These are phyloP conservation scores for Stomorhina lunata DNA, from an alignment of 2,888 invertebrate species.

Conservation along the genomic window DNA sequence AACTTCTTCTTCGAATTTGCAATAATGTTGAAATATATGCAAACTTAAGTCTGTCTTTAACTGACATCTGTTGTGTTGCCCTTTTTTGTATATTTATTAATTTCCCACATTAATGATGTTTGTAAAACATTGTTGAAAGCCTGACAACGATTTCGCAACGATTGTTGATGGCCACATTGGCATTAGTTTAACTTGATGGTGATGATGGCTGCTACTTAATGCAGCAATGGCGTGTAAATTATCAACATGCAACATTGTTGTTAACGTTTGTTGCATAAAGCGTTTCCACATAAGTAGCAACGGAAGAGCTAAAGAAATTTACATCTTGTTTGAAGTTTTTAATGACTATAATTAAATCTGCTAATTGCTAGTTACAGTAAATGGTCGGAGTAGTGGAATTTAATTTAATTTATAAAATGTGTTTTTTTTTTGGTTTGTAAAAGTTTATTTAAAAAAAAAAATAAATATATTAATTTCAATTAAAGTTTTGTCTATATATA, in stretches of 20 bases:
- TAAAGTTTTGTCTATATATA: too few species aligned
- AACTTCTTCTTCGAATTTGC: too few species aligned
- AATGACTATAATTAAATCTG: neutral
- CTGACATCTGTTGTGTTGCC: neutral
- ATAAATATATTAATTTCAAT: too few species aligned
- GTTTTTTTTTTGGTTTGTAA: too few species aligned
- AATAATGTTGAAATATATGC: too few species aligned
- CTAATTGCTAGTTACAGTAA: neutral
- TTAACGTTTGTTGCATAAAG: neutral
- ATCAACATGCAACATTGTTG: neutral
- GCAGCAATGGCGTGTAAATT: neutral
- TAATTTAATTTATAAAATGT: too few species aligned
- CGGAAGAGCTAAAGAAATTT: neutral
- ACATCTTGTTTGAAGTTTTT: neutral
- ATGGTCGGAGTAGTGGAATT: neutral
- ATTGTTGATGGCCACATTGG: neutral
- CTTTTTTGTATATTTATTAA: too few species aligned
- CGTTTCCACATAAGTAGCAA: neutral
- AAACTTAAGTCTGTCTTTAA: too few species aligned
- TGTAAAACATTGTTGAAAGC: neutral
- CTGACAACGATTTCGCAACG: too few species aligned
- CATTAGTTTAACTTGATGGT: neutral
- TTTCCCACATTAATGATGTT: conserved; percentile 2
- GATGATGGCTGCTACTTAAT: conserved; percentile 7
- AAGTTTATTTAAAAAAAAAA: too few species aligned